phyloP scores from a whole-genome alignment of 1,140 invertebrate genomes.

The Trichonephila inaurata region DNA sequence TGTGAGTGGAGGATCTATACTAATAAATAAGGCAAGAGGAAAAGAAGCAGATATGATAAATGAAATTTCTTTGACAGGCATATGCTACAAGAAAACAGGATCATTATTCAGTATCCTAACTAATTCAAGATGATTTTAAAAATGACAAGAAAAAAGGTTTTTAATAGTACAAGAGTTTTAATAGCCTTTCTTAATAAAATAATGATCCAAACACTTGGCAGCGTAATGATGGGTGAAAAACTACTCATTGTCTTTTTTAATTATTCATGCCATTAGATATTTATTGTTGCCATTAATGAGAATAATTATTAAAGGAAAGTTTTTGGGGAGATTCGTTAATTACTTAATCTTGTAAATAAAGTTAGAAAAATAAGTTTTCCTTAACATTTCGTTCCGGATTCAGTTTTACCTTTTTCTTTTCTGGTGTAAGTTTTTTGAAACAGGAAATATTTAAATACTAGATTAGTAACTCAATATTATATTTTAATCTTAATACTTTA shows the following conservation, averaged over 20 bases:
- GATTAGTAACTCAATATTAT: too few relatives aligned
- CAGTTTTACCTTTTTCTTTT: not conserved
- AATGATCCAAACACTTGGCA: not conserved
- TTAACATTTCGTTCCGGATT: not conserved
- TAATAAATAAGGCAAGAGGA: too few relatives aligned
- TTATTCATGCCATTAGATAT: conserved; percentile 2
- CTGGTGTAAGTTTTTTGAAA: too few relatives aligned
- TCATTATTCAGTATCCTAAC: too few relatives aligned
- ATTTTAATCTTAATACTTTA: too few relatives aligned
- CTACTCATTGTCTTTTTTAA: not conserved
- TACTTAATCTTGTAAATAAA: not conserved
- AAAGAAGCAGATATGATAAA: not conserved
- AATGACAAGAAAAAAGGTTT: not conserved
- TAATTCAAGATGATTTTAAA: too few relatives aligned
- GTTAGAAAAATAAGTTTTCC: not conserved
- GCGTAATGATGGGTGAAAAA: not conserved
- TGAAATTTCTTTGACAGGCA: not conserved
- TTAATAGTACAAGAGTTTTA: not conserved
- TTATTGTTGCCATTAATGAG: not conserved
- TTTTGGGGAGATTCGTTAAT: not conserved
- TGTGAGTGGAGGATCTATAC: too few relatives aligned
- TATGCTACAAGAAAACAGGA: too few relatives aligned
- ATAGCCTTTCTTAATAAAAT: not conserved
- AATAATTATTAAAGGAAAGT: not conserved
- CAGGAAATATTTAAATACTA: too few relatives aligned